These are phyloP conservation scores for Glaucopsyche alexis DNA, from an alignment of 2,888 invertebrate species.

Conservation along the genomic window DNA sequence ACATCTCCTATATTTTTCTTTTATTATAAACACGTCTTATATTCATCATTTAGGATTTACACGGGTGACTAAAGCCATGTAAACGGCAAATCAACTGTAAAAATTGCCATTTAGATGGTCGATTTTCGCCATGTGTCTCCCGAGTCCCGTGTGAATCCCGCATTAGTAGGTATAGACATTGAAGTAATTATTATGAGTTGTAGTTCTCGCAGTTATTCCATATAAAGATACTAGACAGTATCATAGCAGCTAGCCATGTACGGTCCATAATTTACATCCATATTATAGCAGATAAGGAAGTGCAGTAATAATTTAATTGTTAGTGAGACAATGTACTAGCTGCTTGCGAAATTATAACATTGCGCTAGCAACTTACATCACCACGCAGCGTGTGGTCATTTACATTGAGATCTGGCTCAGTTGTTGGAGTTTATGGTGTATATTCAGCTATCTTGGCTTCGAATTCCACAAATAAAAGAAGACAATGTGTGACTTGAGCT, in stretches of 20 bases:
- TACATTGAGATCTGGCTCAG: background rate
- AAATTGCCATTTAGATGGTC: no score
- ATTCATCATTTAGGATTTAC: no score
- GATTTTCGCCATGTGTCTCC: no score
- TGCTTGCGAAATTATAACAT: conserved; percentile 38
- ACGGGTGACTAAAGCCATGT: no score
- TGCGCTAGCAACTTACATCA: conserved; percentile 36
- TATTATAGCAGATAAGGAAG: conserved; percentile 16
- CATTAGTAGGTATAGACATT: no score
- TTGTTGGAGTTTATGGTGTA: background rate
- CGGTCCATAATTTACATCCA: conserved; percentile 14
- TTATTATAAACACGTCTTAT: no score
- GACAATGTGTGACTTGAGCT: background rate
- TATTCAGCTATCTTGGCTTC: background rate
- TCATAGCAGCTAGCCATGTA: background rate
- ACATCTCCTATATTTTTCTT: no score
- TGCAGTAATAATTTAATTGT: conserved; percentile 35
- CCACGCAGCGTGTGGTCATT: conserved; percentile 28
- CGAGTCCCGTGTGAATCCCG: no score
- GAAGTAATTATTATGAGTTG: background rate
- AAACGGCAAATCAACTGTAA: no score
- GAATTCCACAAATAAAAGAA: background rate
- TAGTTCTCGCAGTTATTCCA: background rate
- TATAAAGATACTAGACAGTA: background rate
- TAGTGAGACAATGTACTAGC: conserved; percentile 35